Evolutionary conservation across 2,797 vertebrate species (phyloP).

Genomic region (Onychomys leucogaster): DNA sequence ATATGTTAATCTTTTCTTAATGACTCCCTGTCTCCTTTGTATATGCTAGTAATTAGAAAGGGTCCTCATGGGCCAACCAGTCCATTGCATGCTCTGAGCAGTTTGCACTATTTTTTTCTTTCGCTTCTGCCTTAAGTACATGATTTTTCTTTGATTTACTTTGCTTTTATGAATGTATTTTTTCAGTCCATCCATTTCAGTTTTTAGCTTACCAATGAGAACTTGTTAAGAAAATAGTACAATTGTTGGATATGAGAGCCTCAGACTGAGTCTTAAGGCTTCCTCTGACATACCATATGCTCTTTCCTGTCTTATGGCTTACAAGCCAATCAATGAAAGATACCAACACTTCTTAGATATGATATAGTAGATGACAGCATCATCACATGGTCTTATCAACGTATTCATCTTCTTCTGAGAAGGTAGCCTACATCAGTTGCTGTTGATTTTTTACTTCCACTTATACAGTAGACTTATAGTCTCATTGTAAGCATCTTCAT

Average conservation of each 20-base stretch:
- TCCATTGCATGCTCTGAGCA: neutral
- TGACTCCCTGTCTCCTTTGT: neutral
- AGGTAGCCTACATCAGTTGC: neutral
- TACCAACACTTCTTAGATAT: neutral
- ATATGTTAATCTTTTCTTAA: slow-evolving; percentile 11
- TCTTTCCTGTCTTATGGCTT: neutral
- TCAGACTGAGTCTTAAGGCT: neutral
- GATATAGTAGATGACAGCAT: neutral
- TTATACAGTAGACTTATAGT: neutral
- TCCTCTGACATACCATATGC: neutral
- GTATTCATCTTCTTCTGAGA: neutral
- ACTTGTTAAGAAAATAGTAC: slow-evolving; percentile 7
- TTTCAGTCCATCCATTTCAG: neutral
- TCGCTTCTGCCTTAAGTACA: neutral
- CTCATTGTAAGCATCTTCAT: neutral
- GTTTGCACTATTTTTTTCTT: neutral
- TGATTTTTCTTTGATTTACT: neutral
- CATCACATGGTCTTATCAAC: fast-evolving
- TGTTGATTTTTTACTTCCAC: neutral
- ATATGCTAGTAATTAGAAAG: neutral
- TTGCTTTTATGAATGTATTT: neutral
- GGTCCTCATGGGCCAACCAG: neutral
- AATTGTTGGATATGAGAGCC: neutral
- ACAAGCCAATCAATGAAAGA: neutral
- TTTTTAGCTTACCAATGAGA: neutral